Base-by-base conservation (phyloP, 2,797 vertebrate genomes). In the Myripristis jacobus region DNA sequence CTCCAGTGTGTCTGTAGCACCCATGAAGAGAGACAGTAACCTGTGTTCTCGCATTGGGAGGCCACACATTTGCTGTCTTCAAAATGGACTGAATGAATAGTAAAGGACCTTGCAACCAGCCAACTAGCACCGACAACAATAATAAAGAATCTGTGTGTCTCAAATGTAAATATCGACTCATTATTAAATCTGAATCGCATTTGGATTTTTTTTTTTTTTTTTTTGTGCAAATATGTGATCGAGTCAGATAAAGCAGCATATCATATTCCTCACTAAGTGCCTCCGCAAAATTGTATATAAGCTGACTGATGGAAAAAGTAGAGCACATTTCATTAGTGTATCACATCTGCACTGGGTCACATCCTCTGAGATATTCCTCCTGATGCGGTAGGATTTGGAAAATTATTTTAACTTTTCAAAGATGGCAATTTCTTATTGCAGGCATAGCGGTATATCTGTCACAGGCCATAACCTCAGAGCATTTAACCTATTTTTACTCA, bases 391-490 rank as follows among this genome's bases (percentile, higher is more conserved):
- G n/a, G 54, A 53, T 53, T 44, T 15, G 31, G 29, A 75, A 84
- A 84, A 88, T 67, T 0, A 74, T 82, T 88, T 72, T 38, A 68
- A 80, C 80, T 77, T 75, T 81, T 82, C 79, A 80, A 65, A 82
- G 73, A 82, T 66, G 41, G 83, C 63, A 77, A 74, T 82, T 68
- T 82, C 66, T 70, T 61, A 81, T 81, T 59, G 67, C 70, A 70
- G 21, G 48, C 58, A 51, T 44, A 69, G 53, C 68, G 38, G 68
- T 73, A 75, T 82, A 79, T 84, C 61, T 77, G 69, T 81, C 43
- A 34, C 43, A 65, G 43, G 60, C 66, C 47, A 46, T 64, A 77
- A 75, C 70, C 70, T 59, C 48, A 7, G 50, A 81, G 64, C 77
- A 46, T 87, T 84, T 81, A 77, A 79, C 69, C 77, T 76, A 64